A percentile compares a stretch with the other conserved stretches of the same genome.
phyloP scores from a whole-genome alignment of 1,140 invertebrate genomes.

The Sweltsa coloradensis region DNA sequence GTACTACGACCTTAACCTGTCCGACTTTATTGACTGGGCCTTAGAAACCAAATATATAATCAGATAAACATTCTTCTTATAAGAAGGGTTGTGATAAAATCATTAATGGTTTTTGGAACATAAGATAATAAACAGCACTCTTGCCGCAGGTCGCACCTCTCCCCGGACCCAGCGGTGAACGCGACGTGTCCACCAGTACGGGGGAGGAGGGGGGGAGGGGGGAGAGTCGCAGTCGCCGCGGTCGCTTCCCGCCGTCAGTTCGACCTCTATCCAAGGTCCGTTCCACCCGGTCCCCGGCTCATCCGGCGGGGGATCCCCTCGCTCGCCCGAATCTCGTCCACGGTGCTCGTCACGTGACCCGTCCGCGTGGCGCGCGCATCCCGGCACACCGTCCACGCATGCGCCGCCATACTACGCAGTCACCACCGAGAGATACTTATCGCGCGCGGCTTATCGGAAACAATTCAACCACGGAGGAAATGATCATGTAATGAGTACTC shows the following conservation, averaged over 20 bases:
- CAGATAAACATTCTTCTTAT: background rate
- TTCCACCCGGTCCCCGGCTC: conserved; percentile 31
- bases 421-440: conserved; percentile 86
- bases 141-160: conserved; percentile 60
- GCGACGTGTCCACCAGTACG: conserved; percentile 23
- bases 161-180: conserved; percentile 46
- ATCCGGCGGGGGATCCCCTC: conserved; percentile 30
- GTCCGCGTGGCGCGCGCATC: conserved; percentile 23
- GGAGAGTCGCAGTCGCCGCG: conserved; percentile 40
- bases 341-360: conserved; percentile 54
- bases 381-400: conserved; percentile 30
- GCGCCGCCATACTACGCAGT: conserved; percentile 63
- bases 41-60: background rate
- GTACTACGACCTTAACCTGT: no score
- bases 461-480: conserved; percentile 83
- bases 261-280: conserved; percentile 64
- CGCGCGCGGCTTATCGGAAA: conserved; percentile 74
- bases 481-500: no score
- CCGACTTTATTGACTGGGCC: no score
- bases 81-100: background rate
- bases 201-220: no score
- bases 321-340: conserved; percentile 56
- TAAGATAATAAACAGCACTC: background rate
- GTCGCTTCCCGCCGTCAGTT: conserved; percentile 62
- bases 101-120: background rate